phyloP scores from a whole-genome alignment of 2,888 invertebrate genomes.

The Andrena flavipes region DNA sequence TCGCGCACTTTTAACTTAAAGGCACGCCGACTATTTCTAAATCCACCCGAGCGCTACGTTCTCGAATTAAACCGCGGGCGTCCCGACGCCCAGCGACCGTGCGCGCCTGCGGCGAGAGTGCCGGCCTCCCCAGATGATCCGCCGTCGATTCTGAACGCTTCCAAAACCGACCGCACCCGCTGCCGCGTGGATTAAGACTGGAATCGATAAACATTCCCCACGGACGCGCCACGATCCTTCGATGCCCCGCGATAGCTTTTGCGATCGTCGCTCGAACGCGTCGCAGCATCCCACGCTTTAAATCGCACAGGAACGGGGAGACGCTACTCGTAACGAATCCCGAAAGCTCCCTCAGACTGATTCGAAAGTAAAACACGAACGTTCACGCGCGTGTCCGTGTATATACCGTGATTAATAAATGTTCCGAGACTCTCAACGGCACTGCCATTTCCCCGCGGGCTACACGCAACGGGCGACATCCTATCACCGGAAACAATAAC shows the following conservation, averaged over 20 bases:
- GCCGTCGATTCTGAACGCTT: background rate
- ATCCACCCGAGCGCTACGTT: background rate
- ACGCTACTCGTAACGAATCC: background rate
- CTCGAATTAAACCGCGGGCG: slow-evolving; percentile 1
- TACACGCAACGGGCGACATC: slow-evolving; percentile 36
- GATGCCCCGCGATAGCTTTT: background rate
- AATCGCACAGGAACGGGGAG: background rate
- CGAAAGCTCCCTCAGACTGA: background rate
- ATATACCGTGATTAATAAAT: slow-evolving; percentile 1
- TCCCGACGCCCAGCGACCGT: background rate
- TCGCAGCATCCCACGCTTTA: background rate
- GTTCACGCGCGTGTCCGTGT: slow-evolving; percentile 40
- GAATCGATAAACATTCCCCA: background rate
- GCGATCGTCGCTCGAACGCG: background rate
- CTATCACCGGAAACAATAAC: slow-evolving; percentile 46
- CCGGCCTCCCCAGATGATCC: too few species aligned
- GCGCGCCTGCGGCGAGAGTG: background rate
- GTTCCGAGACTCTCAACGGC: slow-evolving; percentile 60
- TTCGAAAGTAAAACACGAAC: slow-evolving; percentile 17
- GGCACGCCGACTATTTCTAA: slow-evolving; percentile 21
- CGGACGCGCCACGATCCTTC: background rate
- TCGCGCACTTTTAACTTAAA: slow-evolving; percentile 65
- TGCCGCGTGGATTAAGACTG: slow-evolving; percentile 4
- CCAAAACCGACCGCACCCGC: background rate
- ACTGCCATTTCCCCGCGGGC: slow-evolving; percentile 64